These are phyloP conservation scores for Iselma pallidipennis DNA, from an alignment of 2,888 invertebrate species.

Conservation along the genomic window DNA sequence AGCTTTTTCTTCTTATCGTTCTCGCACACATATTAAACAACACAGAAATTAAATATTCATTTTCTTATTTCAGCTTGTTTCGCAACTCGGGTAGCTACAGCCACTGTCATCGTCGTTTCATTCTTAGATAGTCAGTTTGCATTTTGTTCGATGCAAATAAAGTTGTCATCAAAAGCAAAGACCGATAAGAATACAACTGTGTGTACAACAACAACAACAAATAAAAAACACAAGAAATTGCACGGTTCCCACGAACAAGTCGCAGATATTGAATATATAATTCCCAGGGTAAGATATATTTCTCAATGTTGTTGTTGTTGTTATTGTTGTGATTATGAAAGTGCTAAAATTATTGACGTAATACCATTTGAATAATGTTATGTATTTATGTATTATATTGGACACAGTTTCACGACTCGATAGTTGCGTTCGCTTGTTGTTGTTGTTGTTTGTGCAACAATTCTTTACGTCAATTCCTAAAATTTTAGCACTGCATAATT, in stretches of 20 bases:
- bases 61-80: conserved; percentile 55
- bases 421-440: too few relatives aligned
- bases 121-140: conserved; percentile 59
- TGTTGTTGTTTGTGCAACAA: too few relatives aligned
- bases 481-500: too few relatives aligned
- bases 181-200: conserved; percentile 25
- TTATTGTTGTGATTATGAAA: not conserved
- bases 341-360: too few relatives aligned
- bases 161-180: conserved; percentile 31
- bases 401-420: too few relatives aligned
- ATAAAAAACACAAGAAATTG: conserved; percentile 23
- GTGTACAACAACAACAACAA: conserved; percentile 12
- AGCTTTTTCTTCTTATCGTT: not conserved
- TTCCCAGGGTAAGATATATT: conserved; percentile 56
- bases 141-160: conserved; percentile 57
- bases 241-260: conserved; percentile 55
- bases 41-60: conserved; percentile 7
- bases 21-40: not conserved
- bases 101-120: conserved; percentile 54
- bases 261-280: conserved; percentile 60
- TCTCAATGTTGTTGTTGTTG: not conserved
- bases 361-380: too few relatives aligned
- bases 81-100: conserved; percentile 56
- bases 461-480: too few relatives aligned
- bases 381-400: too few relatives aligned